A percentile compares a stretch with the other conserved stretches of the same genome.
phyloP scores from a whole-genome alignment of 2,113 vertebrate species.

The Platichthys stellatus region DNA sequence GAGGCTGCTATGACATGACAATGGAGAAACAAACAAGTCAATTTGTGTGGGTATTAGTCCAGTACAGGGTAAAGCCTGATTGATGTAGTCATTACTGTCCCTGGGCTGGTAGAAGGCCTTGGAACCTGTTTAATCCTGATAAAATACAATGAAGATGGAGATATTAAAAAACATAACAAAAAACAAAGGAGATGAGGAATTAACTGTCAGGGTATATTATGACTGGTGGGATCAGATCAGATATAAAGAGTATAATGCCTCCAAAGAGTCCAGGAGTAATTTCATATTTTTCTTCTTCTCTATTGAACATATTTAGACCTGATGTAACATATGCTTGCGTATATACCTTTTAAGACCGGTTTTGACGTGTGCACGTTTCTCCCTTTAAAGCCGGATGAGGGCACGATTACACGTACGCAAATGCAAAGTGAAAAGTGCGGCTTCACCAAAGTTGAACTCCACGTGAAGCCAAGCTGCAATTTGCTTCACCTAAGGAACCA shows the following conservation, averaged over 20 bases:
- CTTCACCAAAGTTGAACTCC: no score
- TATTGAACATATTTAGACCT: slow-evolving; percentile 2
- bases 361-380: no score
- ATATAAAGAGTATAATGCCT: not conserved
- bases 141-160: slow-evolving; percentile 46
- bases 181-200: slow-evolving; percentile 31
- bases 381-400: not conserved
- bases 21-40: slow-evolving; percentile 63
- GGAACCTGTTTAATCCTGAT: slow-evolving; percentile 72
- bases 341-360: no score
- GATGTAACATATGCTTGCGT: not conserved
- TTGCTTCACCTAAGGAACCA: no score
- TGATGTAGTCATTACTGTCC: slow-evolving; percentile 67
- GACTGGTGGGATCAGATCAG: slow-evolving; percentile 3
- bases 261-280: not conserved
- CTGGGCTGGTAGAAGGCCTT: slow-evolving; percentile 32
- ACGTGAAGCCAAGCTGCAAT: no score
- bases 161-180: slow-evolving; percentile 32
- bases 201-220: slow-evolving; percentile 38
- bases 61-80: slow-evolving; percentile 63
- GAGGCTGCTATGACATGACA: slow-evolving; percentile 45
- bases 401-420: no score
- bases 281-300: not conserved
- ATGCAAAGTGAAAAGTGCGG: no score
- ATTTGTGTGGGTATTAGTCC: slow-evolving; percentile 59